Conservation (phyloP, 2,113 vertebrate species). For the Limnothrissa miodon region DNA sequence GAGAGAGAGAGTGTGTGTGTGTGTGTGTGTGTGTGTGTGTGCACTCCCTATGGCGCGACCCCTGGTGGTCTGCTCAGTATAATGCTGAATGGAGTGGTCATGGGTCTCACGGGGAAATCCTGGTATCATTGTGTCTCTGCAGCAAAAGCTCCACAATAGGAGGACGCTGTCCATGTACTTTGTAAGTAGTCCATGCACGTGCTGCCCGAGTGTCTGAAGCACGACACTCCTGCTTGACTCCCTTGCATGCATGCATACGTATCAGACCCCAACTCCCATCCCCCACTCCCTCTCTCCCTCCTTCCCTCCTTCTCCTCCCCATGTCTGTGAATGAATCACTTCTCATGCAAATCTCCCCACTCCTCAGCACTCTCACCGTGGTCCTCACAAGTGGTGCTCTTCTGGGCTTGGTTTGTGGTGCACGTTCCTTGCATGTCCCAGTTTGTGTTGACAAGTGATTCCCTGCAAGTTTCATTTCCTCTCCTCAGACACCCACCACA, state of each 20-base stretch:
- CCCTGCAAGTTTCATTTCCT: background rate
- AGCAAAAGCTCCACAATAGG: conserved; percentile 90
- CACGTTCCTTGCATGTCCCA: background rate
- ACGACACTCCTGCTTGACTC: background rate
- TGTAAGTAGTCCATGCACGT: conserved; percentile 78
- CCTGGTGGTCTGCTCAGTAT: conserved; percentile 12
- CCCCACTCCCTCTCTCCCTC: background rate
- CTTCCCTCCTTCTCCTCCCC: background rate
- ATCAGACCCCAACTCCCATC: background rate
- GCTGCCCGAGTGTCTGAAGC: conserved; percentile 1
- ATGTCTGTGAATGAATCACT: background rate
- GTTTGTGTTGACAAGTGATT: background rate
- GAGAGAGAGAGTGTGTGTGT: background rate
- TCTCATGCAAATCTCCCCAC: background rate
- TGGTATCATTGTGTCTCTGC: conserved; percentile 49
- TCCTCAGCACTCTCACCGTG: background rate
- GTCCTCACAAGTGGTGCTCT: background rate
- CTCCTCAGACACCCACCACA: background rate
- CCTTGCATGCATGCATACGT: background rate
- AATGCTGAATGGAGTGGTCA: background rate
- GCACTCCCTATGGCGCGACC: background rate
- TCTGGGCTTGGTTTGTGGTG: background rate
- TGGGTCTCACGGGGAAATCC: conserved; percentile 26
- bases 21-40: conserved; percentile 1
- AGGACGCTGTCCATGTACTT: conserved; percentile 98